Evolutionary conservation across 2,888 invertebrate species (phyloP).

Genomic region (Scrobipalpa costella): DNA sequence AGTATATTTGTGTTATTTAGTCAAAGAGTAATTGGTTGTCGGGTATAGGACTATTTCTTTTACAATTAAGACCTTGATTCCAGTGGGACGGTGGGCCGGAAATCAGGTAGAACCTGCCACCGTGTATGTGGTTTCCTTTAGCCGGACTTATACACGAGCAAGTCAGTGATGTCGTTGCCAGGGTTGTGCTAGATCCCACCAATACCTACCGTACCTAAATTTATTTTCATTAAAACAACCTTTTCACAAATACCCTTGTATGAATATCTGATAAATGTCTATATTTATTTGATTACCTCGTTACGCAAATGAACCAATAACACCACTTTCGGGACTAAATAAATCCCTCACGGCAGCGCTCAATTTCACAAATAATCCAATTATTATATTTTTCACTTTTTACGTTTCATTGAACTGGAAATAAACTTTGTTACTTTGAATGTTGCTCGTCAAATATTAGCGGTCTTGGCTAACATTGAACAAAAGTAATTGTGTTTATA

Average conservation of each 20-base stretch:
- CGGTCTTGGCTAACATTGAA: not conserved
- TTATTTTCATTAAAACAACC: not conserved
- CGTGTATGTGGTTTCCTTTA: too few relatives aligned
- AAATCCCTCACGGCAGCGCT: not conserved
- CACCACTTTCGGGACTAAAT: not conserved
- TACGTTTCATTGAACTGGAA: not conserved
- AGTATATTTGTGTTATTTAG: not conserved
- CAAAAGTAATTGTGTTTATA: constrained; percentile 17
- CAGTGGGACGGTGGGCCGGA: too few relatives aligned
- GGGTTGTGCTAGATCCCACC: too few relatives aligned
- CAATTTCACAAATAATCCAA: not conserved
- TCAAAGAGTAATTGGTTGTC: too few relatives aligned
- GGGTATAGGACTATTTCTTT: too few relatives aligned
- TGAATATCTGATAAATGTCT: not conserved
- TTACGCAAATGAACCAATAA: not conserved
- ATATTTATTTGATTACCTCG: not conserved
- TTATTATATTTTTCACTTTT: not conserved
- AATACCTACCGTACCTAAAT: not conserved
- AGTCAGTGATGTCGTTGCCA: too few relatives aligned
- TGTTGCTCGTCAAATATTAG: not conserved
- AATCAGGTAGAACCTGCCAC: too few relatives aligned
- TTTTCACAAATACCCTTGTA: not conserved
- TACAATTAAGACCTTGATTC: too few relatives aligned
- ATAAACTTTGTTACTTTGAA: not conserved
- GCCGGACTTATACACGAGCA: too few relatives aligned